Evolutionary conservation across 2,113 vertebrate species (phyloP), one percentile per base, ranked within the genome.

Genomic region (Prietella phreatophila): DNA sequence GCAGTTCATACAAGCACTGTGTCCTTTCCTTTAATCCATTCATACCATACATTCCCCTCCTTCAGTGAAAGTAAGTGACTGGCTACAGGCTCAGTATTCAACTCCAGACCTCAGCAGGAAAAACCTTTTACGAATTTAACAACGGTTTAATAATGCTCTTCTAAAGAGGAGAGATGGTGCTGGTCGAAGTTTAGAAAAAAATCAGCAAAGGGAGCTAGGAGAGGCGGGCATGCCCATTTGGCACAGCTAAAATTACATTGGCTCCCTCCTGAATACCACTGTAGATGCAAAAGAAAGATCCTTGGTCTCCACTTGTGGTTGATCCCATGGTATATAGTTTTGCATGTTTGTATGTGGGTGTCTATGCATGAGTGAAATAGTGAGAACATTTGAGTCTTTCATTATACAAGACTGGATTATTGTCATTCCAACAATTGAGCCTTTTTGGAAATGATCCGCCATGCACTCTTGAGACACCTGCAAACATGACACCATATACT

Each of bases 61-160:
- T 73, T n/a, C 2, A 67, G 61, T 56, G 15, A 78, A 63, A 67
- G 25, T 13, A 36, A 89, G 81, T 84, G 89, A 79, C 87, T 47
- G 85, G 85, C 82, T 1, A 14, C 13, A 1, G 87, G 94, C 93
- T 95, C 93, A 94, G 93, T 93, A 93, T 93, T 95, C 93, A 93
- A 53, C 83, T 63, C 1, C 78, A 63, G 76, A 83, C 82, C 56
- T 86, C 84, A 39, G 81, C 50, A 86, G 87, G 67, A 56, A 2
- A 84, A 86, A 83, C 19, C 83, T 85, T 76, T 90, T 42, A 89
- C 89, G 87, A 89, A 17, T 91, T 90, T 76, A 85, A 80, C 84
- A 65, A 67, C 67, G 73, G 13, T 79, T 65, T 25, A n/a, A 81
- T 27, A 86, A 81, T 39, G 63, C 1, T 17, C 15, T 80, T 81